Evolutionary conservation across 2,888 invertebrate genomes (phyloP).

Genomic region (Ornithoptera alexandrae): DNA sequence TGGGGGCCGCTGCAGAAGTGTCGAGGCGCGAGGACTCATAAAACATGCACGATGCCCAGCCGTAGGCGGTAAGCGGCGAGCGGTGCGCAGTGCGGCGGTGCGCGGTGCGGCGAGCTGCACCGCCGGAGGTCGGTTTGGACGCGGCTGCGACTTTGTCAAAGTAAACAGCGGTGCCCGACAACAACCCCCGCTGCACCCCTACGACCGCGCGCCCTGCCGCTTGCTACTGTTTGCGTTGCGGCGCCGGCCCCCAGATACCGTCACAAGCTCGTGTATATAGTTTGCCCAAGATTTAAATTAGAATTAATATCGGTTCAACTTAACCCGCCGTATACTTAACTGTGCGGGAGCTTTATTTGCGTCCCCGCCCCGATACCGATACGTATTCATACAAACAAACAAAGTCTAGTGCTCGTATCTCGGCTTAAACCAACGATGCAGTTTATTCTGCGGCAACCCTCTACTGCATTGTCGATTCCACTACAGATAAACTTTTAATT

Average conservation of each 20-base stretch:
- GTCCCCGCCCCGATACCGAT: neutral
- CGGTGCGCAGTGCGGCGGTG: slow-evolving; percentile 61
- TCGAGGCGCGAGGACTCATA: slow-evolving; percentile 58
- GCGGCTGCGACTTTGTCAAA: slow-evolving; percentile 58
- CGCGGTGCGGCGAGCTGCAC: slow-evolving; percentile 49
- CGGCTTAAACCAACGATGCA: too few species aligned
- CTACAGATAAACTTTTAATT: too few species aligned
- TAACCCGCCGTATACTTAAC: neutral
- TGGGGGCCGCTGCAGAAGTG: too few species aligned
- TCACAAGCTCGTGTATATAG: slow-evolving; percentile 38
- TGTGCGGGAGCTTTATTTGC: neutral
- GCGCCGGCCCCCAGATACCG: slow-evolving; percentile 45
- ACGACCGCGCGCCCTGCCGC: slow-evolving; percentile 37
- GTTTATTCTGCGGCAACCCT: neutral
- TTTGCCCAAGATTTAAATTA: slow-evolving; percentile 32
- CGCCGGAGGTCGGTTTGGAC: slow-evolving; percentile 48
- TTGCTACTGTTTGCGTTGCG: slow-evolving; percentile 47
- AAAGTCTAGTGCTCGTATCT: neutral
- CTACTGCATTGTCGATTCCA: too few species aligned
- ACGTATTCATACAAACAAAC: neutral
- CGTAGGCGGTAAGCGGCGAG: too few species aligned
- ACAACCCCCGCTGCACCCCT: too few species aligned
- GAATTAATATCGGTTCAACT: slow-evolving; percentile 26
- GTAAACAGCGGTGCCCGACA: slow-evolving; percentile 53
- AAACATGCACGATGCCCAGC: slow-evolving; percentile 76